Percentiles rank a stretch among this genome's conserved stretches.
Conservation (phyloP, 2,888 invertebrate genomes). For the Plebejus argus region DNA sequence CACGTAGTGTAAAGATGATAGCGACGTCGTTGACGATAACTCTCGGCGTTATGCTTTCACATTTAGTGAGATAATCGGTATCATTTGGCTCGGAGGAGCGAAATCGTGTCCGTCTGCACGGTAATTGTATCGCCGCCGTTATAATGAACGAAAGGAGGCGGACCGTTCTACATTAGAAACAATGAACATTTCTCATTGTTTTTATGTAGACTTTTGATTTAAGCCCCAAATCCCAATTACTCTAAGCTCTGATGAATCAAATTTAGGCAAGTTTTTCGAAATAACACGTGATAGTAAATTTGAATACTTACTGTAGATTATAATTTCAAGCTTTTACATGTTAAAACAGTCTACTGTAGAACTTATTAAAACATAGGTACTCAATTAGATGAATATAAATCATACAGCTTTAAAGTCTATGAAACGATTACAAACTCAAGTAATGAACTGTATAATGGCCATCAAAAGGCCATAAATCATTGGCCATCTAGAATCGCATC, state of each 20-base stretch:
- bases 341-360: neutral
- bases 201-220: conserved; percentile 1
- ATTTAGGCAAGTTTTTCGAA: neutral
- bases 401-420: neutral
- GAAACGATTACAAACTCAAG: neutral
- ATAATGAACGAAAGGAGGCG: conserved; percentile 28
- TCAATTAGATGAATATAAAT: neutral
- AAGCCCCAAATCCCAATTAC: neutral
- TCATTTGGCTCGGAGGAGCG: conserved; percentile 29
- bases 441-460: conserved; percentile 8
- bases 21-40: conserved; percentile 37
- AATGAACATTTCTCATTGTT: conserved; percentile 28
- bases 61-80: conserved; percentile 34
- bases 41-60: conserved; percentile 42
- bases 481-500: neutral
- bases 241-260: neutral
- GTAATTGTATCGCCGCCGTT: conserved; percentile 31
- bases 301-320: neutral
- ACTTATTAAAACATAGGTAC: neutral
- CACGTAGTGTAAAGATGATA: conserved; percentile 37
- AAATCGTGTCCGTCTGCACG: conserved; percentile 24
- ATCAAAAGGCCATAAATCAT: conserved; percentile 15
- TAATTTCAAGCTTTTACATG: neutral
- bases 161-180: conserved; percentile 28
- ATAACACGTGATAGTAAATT: neutral